Evolutionary conservation across 92 coral and sea anemone genomes (phyloP), one percentile per base, ranked within the genome.

Genomic region (Diadumene lineata): DNA sequence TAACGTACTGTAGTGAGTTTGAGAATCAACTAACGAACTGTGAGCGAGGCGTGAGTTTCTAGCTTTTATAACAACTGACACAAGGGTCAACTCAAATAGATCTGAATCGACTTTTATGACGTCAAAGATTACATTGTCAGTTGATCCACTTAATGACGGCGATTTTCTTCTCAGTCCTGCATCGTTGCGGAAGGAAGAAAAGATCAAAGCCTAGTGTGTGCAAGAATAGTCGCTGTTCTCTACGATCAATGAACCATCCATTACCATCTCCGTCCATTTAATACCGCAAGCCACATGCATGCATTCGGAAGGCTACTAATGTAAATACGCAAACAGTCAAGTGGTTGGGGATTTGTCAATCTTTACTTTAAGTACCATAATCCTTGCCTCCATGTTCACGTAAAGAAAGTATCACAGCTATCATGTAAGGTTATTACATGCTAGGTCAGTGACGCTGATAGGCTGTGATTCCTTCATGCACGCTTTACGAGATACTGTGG

Each of bases 41-140:
- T 38, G 34, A 21, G 57, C 25, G 33, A 43, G 22, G 77, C 34
- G 30, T 46, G 65, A 72, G 50, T n/a, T n/a, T n/a, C n/a, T n/a
- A n/a, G n/a, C n/a, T n/a, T 38, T 44, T 31, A 43, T 32, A 28
- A 56, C 53, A 33, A 56, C 66, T 66, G 25, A 27, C 66, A 53
- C n/a, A 53, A 53, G 51, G 68, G 68, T 62, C 68, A 62, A 62
- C 43, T 33, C 33, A n/a, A n/a, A 23, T 53, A 34, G 66, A 56
- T 72, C 77, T 56, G 43, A 56, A 33, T 61, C 23, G 34, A 34
- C 53, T 38, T 51, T 31, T 72, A 34, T 72, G 77, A 72, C 77
- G 77, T 72, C 77, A 72, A 22, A 17, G 61, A 17, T 70, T 34
- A 53, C 60, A 16, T 16, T 53, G 60, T 16, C 60, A 53, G 18